Evolutionary conservation across 2,113 vertebrate species (phyloP), one percentile per base, ranked within the genome.

Genomic region (Campylomormyrus numenius): DNA sequence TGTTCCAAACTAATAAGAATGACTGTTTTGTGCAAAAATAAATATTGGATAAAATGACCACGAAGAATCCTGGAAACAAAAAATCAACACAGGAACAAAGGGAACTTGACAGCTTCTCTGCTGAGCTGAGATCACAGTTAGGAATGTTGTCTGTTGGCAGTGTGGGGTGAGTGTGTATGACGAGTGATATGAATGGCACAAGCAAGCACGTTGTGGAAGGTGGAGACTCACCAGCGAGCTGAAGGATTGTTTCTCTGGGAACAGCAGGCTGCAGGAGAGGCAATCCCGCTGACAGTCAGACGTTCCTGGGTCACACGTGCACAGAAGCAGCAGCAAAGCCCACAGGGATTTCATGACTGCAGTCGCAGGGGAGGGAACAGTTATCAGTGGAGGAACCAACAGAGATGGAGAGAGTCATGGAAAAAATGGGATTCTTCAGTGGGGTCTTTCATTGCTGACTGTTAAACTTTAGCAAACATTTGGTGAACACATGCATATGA

Each of bases 261-360:
- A 93, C 88, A 95, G 93, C 90, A 96, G 95, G 93, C 94, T 95
- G 92, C 98, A 99, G 94, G 93, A 94, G 90, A 97, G 92, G 31
- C 98, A 99, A 93, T 98, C 98, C 35, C 92, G 92, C 92, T 96
- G 96, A 92, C 98, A 99, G 94, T 97, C 97, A 3, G 95, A 92
- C 53, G 93, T 95, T 1, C 91, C 97, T 5, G 94, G 95, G 90
- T 96, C 95, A 90, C 95, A 96, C 91, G 97, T 93, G 92, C 96
- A 96, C 92, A 99, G 96, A 92, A 98, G 94, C 92, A 98, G 94
- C 90, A 98, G 93, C 42, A 85, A 11, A 91, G 95, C 95, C 95
- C 96, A 95, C 24, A 98, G 91, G 8, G 93, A 96, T 96, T 96
- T 98, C 98, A 98, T 99, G 94, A 92, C 95, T 90, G 85, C 62